These are phyloP conservation scores for Symphodus melops DNA, from an alignment of 2,113 vertebrate species.

Conservation along the genomic window DNA sequence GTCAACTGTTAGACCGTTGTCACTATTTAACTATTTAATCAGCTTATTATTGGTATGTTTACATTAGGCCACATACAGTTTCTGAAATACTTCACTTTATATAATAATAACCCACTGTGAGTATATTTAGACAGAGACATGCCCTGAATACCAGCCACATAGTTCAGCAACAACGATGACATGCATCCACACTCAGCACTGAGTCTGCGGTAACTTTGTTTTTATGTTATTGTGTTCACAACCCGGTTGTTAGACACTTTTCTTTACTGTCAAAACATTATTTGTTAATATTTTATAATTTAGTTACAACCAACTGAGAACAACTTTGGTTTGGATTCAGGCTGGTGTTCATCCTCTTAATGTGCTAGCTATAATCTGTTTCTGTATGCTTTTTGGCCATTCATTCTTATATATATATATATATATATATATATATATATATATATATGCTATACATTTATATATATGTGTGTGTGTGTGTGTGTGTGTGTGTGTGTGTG, in stretches of 20 bases:
- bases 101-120: neutral
- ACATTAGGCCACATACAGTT: neutral
- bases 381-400: too few relatives aligned
- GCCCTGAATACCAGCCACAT: conserved; percentile 27
- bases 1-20: neutral
- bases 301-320: neutral
- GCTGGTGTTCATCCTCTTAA: neutral
- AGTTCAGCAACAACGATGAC: conserved; percentile 7
- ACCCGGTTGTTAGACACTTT: neutral
- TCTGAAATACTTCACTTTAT: neutral
- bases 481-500: too few relatives aligned
- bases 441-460: too few relatives aligned
- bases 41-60: neutral
- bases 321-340: neutral
- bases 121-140: conserved; percentile 48
- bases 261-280: neutral
- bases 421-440: too few relatives aligned
- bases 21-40: too few relatives aligned
- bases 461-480: too few relatives aligned
- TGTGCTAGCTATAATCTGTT: too few relatives aligned
- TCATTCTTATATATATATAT: too few relatives aligned
- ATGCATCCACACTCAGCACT: neutral
- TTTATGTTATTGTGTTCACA: neutral
- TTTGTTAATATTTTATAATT: neutral
- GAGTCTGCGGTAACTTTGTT: neutral